Evolutionary conservation across 2,797 vertebrate genomes (phyloP), one percentile per base, ranked within the genome.

Genomic region (Loris lydekkerianus): DNA sequence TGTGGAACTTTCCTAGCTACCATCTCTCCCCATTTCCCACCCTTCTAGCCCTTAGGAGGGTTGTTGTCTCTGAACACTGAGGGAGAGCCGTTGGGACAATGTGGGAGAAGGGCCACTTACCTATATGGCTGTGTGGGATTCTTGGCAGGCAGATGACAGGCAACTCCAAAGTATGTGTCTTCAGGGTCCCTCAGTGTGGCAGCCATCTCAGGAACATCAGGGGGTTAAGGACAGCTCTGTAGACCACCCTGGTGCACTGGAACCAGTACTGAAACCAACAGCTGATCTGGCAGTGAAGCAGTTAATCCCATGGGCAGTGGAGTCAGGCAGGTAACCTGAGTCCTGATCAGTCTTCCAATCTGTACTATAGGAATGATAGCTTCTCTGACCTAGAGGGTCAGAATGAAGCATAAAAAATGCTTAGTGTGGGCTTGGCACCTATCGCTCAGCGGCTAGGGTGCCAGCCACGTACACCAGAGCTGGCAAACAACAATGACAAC

Each of bases 221-320:
- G 53, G 40, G 18, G 1, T 37, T 11, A 31, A 93, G 60, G 61
- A 77, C 86, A 88, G 37, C 23, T 76, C 72, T 67, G 40, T 6
- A 10, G 81, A 23, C 83, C 34, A 7, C 40, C 61, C 61, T 27
- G 18, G 63, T 63, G 25, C 37, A 56, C 27, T 29, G 37, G 1
- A 0, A n/a, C 76, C 29, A 3, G 1, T 0, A 3, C 70, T 7
- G 3, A 31, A 76, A 29, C 10, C 77, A 37, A 13, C 0, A 1
- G 13, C 58, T 7, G 43, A 53, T 58, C 49, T 3, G 3, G 43
- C 10, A 82, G 46, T 14, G 7, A 88, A 82, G 34, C 37, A 58
- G 70, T 83, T 83, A 31, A 61, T 65, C 67, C 67, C 1, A 0
- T 63, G 61, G 34, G 53, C 65, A 25, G 29, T 76, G 46, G 29